Conservation (phyloP, 2,797 vertebrate species). For the Phrynocephalus guinanensis region DNA sequence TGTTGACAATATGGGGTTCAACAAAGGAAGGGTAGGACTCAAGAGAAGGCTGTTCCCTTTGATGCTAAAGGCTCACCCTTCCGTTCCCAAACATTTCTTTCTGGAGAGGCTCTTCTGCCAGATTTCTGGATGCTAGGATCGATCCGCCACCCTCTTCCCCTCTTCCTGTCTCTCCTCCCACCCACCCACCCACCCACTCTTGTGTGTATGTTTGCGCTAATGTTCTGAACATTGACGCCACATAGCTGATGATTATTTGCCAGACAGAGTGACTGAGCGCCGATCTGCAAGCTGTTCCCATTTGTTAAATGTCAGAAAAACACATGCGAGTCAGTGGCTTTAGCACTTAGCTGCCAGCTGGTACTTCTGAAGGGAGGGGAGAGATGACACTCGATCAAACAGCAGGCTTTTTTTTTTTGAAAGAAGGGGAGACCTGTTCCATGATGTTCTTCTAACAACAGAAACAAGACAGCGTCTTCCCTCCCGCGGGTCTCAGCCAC, state of each 20-base stretch:
- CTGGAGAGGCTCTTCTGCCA: not conserved
- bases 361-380: slow-evolving; percentile 84
- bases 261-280: slow-evolving; percentile 87
- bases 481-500: not conserved
- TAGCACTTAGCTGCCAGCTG: slow-evolving; percentile 87
- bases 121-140: slow-evolving; percentile 58
- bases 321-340: slow-evolving; percentile 88
- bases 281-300: slow-evolving; percentile 88
- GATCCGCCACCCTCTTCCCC: slow-evolving; percentile 78
- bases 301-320: slow-evolving; percentile 90
- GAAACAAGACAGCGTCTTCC: slow-evolving; percentile 70
- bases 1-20: too few relatives aligned
- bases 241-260: slow-evolving; percentile 84
- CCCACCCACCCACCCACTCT: slow-evolving; percentile 64
- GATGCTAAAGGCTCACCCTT: not conserved
- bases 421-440: slow-evolving; percentile 82
- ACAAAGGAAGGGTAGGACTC: too few relatives aligned
- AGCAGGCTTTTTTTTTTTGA: slow-evolving; percentile 83
- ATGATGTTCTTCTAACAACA: slow-evolving; percentile 80
- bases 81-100: slow-evolving; percentile 6
- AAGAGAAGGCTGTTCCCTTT: too few relatives aligned
- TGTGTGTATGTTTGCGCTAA: slow-evolving; percentile 76
- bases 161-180: slow-evolving; percentile 27
- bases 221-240: slow-evolving; percentile 80
- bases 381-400: slow-evolving; percentile 87